phyloP scores from a whole-genome alignment of 2,113 vertebrate genomes.

The Pelvicachromis taeniatus region DNA sequence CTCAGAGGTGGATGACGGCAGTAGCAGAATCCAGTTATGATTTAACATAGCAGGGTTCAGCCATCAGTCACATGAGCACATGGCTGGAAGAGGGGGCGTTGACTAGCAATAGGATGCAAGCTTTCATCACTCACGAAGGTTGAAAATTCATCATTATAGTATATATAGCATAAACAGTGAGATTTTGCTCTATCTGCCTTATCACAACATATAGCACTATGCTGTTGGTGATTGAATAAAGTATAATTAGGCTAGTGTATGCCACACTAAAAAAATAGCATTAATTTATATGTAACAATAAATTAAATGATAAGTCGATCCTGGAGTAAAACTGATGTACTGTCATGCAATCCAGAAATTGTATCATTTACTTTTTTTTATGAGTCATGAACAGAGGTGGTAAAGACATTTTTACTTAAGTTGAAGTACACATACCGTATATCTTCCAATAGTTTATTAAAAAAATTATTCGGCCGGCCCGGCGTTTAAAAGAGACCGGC shows the following conservation, averaged over 20 bases:
- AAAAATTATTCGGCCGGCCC: no score
- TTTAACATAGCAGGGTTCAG: conserved; percentile 28
- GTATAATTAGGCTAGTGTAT: neutral
- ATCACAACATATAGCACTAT: neutral
- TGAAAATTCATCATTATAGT: conserved; percentile 21
- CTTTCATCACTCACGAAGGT: conserved; percentile 1
- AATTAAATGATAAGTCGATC: neutral
- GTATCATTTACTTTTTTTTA: neutral
- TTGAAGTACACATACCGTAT: no score
- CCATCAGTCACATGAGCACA: conserved; percentile 28
- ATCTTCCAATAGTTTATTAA: no score
- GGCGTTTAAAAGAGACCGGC: no score
- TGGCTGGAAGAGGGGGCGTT: neutral
- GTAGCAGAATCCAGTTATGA: conserved; percentile 30
- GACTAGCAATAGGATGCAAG: neutral
- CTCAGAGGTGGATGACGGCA: neutral
- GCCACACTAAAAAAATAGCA: neutral
- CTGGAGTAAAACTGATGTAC: neutral
- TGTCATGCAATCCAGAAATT: neutral
- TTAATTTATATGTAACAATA: neutral
- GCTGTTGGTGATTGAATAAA: neutral
- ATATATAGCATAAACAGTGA: neutral
- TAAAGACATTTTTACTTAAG: no score
- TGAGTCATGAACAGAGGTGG: no score
- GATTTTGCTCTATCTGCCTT: neutral